Evolutionary conservation across 2,888 invertebrate species (phyloP).

Genomic region (Lasioglossum marginatum): DNA sequence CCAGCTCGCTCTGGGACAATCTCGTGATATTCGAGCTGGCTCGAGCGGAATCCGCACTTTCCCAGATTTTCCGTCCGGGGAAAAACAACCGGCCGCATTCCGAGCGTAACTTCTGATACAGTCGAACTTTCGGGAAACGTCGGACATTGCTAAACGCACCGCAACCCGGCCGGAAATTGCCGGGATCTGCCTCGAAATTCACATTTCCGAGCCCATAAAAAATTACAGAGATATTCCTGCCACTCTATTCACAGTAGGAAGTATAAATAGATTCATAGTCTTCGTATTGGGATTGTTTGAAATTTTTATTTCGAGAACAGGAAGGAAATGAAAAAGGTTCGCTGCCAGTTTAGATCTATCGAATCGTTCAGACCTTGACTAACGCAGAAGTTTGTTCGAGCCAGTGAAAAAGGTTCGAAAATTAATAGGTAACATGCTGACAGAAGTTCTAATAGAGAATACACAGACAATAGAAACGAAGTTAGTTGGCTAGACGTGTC

Average conservation of each 20-base stretch:
- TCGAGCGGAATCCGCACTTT: constrained; percentile 22
- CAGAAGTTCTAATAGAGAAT: constrained; percentile 1
- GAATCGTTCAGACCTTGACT: not conserved
- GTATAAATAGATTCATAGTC: too few species aligned
- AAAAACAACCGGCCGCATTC: not conserved
- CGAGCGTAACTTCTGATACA: not conserved
- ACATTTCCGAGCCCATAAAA: not conserved
- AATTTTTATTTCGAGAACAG: too few species aligned
- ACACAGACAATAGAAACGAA: constrained; percentile 2
- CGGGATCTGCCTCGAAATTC: not conserved
- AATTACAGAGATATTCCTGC: not conserved
- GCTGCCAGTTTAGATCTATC: not conserved
- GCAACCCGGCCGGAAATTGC: not conserved
- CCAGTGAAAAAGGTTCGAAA: not conserved
- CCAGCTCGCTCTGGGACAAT: constrained; percentile 11
- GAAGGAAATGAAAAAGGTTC: not conserved
- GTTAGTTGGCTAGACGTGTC: constrained; percentile 5
- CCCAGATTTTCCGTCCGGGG: not conserved
- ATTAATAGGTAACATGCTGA: not conserved
- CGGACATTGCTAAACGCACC: not conserved
- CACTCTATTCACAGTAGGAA: not conserved
- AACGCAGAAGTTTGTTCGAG: not conserved
- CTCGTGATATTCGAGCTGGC: constrained; percentile 4
- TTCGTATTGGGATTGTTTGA: too few species aligned
- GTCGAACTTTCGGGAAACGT: not conserved